Base-by-base conservation (phyloP, 2,888 invertebrate genomes). In the Strigamia crassipes region DNA sequence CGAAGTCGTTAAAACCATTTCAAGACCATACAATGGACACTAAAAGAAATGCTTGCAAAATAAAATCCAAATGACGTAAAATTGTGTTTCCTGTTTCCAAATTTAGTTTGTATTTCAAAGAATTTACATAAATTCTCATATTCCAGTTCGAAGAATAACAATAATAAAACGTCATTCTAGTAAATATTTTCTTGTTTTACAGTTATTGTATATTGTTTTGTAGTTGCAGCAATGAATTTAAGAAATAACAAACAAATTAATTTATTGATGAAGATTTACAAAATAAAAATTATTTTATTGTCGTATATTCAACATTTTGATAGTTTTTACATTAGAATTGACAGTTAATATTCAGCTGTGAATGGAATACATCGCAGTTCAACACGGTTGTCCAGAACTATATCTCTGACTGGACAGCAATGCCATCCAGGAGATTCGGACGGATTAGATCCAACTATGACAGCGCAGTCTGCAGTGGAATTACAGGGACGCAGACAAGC, bases 341-440 rank as follows among this genome's bases (percentile, higher is more conserved):
- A 66, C 21, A 13, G 4, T 18, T 51, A 51, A 3, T 51, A 18
- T 6, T n/a, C n/a, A n/a, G n/a, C 8, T 51, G 51, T n/a, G 8
- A n/a, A 8, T 66, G 66, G 66, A 66, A 66, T 66, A 15, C 66
- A 66, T 8, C 66, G 5, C 4, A 66, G 27, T 10, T 66, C 66
- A 27, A 66, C 27, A 13, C 66, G 23, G 15, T 27, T 27, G 6
- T 66, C 66, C 23, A 66, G 9, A 27, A 66, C 12, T 27, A 66
- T 66, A 66, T 66, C 66, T 66, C 66, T 66, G 10, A 31, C 66
- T 27, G 66, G 66, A 15, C 66, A 66, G 15, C 66, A 66, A 31
- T 15, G 23, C 66, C 66, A 66, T 13, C 18, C n/a, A 42, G 42
- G 6, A 13, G 42, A 1, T 8, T 10, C 15, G 18, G 61, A 4